Conservation (phyloP, 2,888 invertebrate genomes). For the Ophraella communa region DNA sequence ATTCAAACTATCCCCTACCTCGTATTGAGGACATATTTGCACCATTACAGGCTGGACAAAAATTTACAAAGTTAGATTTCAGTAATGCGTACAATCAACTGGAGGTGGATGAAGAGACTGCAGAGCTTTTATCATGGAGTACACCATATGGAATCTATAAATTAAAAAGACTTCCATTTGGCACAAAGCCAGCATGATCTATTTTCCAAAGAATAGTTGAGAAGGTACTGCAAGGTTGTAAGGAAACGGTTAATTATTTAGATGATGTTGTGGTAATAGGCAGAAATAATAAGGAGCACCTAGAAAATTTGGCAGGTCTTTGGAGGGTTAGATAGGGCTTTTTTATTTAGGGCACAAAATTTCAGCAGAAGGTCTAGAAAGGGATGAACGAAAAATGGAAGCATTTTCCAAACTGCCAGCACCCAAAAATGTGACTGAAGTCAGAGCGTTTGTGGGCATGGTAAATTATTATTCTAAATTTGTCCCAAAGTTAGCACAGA, state of each 20-base stretch:
- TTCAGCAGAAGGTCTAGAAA: constrained; percentile 8
- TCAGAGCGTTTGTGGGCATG: constrained; percentile 48
- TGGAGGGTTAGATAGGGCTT: too few relatives aligned
- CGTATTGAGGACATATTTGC: constrained; percentile 17
- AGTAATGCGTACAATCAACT: constrained; percentile 17
- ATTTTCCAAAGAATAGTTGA: constrained; percentile 52
- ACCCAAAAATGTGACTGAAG: constrained; percentile 12
- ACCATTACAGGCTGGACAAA: constrained; percentile 5
- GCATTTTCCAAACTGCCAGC: not conserved
- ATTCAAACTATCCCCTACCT: constrained; percentile 19
- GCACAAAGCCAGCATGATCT: constrained; percentile 52
- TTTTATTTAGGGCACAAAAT: constrained; percentile 27
- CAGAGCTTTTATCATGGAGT: constrained; percentile 41
- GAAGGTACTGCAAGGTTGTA: constrained; percentile 35
- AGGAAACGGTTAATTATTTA: constrained; percentile 33
- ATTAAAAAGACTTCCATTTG: constrained; percentile 44
- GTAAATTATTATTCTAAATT: constrained; percentile 51
- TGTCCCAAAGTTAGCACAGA: constrained; percentile 34
- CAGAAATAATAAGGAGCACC: constrained; percentile 21
- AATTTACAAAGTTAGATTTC: constrained; percentile 18
- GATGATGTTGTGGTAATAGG: constrained; percentile 38
- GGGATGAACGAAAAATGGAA: not conserved
- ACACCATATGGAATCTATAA: constrained; percentile 39
- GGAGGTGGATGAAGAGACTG: constrained; percentile 37
- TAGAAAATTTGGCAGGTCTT: constrained; percentile 24